Percentiles rank a stretch among this genome's conserved stretches.
Conservation (phyloP, 37 sponge, comb jelly and placozoan genomes). For the Agelas oroides region DNA sequence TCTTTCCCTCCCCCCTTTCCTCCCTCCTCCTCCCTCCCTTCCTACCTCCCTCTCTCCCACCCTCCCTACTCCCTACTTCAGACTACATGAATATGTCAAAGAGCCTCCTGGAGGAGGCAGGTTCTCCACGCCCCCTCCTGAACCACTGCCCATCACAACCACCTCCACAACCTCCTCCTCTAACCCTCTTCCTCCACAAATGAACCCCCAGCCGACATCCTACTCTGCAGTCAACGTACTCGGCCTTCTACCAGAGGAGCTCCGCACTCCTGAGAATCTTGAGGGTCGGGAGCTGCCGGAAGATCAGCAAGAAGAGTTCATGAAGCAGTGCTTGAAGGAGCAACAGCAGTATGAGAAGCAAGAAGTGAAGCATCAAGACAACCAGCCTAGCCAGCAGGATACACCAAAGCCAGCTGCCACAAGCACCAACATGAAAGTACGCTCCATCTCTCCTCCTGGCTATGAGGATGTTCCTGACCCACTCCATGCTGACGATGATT, state of each 20-base stretch:
- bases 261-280: conserved; percentile 31
- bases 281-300: not conserved
- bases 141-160: no score
- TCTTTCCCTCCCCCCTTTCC: not conserved
- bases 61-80: not conserved
- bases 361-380: no score
- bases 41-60: not conserved
- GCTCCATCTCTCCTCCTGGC: not conserved
- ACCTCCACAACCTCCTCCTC: no score
- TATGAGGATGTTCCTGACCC: not conserved
- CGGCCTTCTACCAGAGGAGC: conserved; percentile 23
- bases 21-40: conserved; percentile 13
- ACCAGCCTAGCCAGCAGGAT: no score
- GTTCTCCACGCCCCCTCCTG: no score
- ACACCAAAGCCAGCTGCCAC: not conserved
- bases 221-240: conserved; percentile 47
- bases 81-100: no score
- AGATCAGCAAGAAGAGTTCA: not conserved
- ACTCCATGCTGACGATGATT: not conserved
- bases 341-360: conserved; percentile 18
- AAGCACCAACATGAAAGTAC: not conserved
- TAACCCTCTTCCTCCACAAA: no score
- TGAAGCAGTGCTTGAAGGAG: conserved; percentile 2
- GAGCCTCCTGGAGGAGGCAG: no score
- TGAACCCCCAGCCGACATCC: no score